Evolutionary conservation across 2,888 invertebrate species (phyloP).

Genomic region (Pristionchus entomophagus): DNA sequence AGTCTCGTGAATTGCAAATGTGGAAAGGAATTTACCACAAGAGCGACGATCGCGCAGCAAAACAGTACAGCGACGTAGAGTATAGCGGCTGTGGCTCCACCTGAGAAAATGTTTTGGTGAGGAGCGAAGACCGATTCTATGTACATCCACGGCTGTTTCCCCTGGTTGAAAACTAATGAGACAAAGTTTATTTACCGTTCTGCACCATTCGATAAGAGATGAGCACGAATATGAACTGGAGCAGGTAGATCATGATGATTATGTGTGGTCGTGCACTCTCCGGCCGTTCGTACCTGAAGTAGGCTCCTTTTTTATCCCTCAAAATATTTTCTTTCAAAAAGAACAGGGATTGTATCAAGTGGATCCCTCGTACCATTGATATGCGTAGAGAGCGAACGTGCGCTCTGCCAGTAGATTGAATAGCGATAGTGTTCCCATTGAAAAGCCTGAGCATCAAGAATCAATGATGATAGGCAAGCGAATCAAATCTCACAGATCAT

Average conservation of each 20-base stretch:
- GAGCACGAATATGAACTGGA: neutral
- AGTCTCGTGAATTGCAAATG: too few relatives aligned
- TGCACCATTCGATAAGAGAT: neutral
- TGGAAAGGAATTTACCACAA: neutral
- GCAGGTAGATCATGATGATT: neutral
- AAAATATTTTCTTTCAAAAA: neutral
- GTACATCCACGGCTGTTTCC: too few relatives aligned
- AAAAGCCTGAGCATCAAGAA: neutral
- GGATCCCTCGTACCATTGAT: neutral
- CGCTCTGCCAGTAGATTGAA: slow-evolving; percentile 17
- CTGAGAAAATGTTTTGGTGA: neutral
- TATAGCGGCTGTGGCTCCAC: neutral
- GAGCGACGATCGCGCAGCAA: neutral
- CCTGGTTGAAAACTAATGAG: too few relatives aligned
- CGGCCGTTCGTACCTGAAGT: neutral
- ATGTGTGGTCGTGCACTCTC: neutral
- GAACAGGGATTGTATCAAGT: neutral
- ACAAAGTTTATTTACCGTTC: neutral
- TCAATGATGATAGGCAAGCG: neutral
- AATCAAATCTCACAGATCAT: neutral
- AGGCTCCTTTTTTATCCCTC: neutral
- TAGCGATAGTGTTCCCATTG: neutral
- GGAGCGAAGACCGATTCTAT: too few relatives aligned
- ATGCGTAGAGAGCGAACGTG: slow-evolving; percentile 15
- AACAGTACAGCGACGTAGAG: neutral